Conservation (phyloP, 2,888 invertebrate species). For the Cryptosula pallasiana region DNA sequence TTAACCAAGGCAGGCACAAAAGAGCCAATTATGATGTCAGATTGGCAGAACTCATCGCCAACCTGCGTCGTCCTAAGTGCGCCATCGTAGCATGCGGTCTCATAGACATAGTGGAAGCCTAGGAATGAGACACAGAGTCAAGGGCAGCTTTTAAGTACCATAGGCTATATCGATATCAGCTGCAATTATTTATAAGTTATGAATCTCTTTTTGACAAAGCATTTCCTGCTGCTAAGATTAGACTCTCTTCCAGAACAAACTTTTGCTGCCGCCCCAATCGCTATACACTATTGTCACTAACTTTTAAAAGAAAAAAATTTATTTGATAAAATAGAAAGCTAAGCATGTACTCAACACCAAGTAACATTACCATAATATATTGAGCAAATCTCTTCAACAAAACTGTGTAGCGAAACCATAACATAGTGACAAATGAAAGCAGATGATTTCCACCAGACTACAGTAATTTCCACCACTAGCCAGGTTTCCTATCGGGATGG, state of each 20-base stretch:
- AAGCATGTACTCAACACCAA: neutral
- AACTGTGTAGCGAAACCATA: neutral
- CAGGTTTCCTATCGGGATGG: neutral
- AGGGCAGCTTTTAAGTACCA: too few relatives aligned
- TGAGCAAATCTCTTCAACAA: neutral
- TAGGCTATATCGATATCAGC: too few relatives aligned
- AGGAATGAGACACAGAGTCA: neutral
- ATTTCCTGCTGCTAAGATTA: neutral
- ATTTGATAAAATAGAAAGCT: neutral
- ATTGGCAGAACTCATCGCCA: neutral
- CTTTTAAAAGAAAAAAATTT: too few relatives aligned
- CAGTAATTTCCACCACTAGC: neutral
- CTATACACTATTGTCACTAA: too few relatives aligned
- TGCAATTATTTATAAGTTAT: neutral
- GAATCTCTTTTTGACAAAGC: neutral
- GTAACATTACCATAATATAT: neutral
- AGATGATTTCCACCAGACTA: neutral
- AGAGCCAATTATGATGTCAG: conserved; percentile 11
- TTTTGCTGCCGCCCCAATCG: too few relatives aligned
- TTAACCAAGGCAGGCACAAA: neutral
- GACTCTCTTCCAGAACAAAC: too few relatives aligned
- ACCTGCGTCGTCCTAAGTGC: neutral
- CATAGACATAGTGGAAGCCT: neutral
- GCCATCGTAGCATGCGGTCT: conserved; percentile 2
- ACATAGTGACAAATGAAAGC: neutral